Conservation (phyloP, 2,113 vertebrate genomes). For the Poecilia latipinna region DNA sequence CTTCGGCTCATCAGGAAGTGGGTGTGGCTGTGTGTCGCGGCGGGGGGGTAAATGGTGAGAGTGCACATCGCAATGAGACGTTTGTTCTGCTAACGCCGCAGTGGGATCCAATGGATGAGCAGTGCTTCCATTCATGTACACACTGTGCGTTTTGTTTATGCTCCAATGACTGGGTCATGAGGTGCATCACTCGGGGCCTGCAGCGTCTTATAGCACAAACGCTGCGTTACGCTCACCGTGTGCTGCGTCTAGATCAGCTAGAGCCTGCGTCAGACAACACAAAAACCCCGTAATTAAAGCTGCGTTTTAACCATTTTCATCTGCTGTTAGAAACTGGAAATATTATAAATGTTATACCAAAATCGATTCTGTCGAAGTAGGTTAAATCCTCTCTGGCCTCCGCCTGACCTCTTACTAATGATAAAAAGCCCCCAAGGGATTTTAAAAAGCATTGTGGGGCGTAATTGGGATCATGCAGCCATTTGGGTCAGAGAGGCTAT, state of each 20-base stretch:
- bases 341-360: conserved; percentile 10
- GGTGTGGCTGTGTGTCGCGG: not conserved
- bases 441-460: conserved; percentile 34
- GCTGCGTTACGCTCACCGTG: not conserved
- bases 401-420: conserved; percentile 21
- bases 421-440: conserved; percentile 38
- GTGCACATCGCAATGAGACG: not conserved
- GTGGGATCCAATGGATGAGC: conserved; percentile 8
- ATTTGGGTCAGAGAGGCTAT: conserved; percentile 31
- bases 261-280: not conserved
- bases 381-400: conserved; percentile 41
- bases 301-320: not conserved
- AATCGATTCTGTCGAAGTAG: conserved; percentile 11
- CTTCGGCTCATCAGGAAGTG: not conserved
- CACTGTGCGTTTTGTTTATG: not conserved
- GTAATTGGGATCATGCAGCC: conserved; percentile 26
- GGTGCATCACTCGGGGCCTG: not conserved
- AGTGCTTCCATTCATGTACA: conserved; percentile 1
- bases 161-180: not conserved
- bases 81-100: conserved; percentile 20
- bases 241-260: not conserved
- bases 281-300: not conserved
- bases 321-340: conserved; percentile 5
- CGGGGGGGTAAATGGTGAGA: not conserved
- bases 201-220: conserved; percentile 1